Evolutionary conservation across 2,113 vertebrate species (phyloP).

Genomic region (Crotalus helleri): DNA sequence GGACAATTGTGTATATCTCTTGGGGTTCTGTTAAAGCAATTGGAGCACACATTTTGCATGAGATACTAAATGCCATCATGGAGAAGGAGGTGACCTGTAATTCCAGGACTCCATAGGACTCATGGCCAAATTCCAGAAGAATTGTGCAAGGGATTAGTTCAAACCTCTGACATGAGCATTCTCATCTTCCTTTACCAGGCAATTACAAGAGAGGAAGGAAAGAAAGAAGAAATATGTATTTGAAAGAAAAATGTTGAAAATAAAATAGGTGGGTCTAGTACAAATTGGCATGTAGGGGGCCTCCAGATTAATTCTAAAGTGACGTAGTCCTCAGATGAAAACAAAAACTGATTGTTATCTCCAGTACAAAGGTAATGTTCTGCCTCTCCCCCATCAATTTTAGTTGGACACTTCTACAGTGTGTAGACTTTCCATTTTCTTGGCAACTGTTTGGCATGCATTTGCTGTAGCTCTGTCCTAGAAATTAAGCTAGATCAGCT

Average conservation of each 20-base stretch:
- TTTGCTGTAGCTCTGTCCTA: background rate
- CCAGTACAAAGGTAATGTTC: background rate
- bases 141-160: background rate
- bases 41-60: background rate
- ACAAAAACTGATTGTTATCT: background rate
- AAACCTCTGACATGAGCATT: background rate
- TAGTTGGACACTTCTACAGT: background rate
- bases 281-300: background rate
- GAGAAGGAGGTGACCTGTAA: background rate
- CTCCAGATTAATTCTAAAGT: background rate
- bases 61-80: background rate
- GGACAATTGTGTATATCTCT: background rate
- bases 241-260: background rate
- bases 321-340: background rate
- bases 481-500: background rate
- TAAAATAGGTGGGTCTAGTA: background rate
- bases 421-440: background rate
- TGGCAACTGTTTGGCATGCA: background rate
- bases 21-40: background rate
- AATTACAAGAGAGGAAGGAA: background rate
- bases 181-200: background rate
- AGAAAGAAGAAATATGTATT: background rate
- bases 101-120: background rate
- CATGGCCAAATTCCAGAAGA: background rate
- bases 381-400: background rate